Base-by-base conservation (phyloP, 2,888 invertebrate genomes). In the Scrobipalpa costella region DNA sequence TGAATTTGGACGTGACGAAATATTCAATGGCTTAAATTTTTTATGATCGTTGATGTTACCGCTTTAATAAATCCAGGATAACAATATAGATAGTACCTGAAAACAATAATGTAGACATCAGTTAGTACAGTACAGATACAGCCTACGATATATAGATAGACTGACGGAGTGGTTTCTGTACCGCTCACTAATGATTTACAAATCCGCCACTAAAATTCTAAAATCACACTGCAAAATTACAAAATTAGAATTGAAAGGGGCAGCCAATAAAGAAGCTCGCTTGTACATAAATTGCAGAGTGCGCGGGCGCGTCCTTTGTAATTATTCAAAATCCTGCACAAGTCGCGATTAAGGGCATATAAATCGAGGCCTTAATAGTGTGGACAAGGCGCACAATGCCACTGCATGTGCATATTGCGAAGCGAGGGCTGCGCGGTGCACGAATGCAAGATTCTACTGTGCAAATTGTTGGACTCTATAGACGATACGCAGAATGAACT, bases 331-430 rank as follows among this genome's bases (percentile, higher is more conserved):
- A 82, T 76, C 73, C 75, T 62, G 68, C 72, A 70, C 73, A 75
- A 76, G 78, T 73, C 73, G 78, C 81, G 76, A 80, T 81, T 84
- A 85, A 80, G 79, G 84, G 83, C 78, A 82, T 83, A 86, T 87
- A 87, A 86, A 85, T 85, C 82, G 80, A 75, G 70, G 78, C 78
- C 80, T 80, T 84, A 86, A 86, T 85, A 86, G 85, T 81, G 85
- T 77, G 80, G 86, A 88, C 86, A 83, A 75, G 80, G 77, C 77
- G 76, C 80, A 86, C 86, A 88, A 88, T 88, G 81, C 83, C 73
- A 72, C 72, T 73, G 78, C 62, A 67, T 73, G 78, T 72, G 76
- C 75, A 74, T 76, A 73, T 76, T 80, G 78, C 77, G 73, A 76
- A 71, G 70, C 66, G 64, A 66, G 71, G 66, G 64, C 64, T 71